phyloP scores from a whole-genome alignment of 2,797 vertebrate genomes.

The Enteromius unitaeniatus region DNA sequence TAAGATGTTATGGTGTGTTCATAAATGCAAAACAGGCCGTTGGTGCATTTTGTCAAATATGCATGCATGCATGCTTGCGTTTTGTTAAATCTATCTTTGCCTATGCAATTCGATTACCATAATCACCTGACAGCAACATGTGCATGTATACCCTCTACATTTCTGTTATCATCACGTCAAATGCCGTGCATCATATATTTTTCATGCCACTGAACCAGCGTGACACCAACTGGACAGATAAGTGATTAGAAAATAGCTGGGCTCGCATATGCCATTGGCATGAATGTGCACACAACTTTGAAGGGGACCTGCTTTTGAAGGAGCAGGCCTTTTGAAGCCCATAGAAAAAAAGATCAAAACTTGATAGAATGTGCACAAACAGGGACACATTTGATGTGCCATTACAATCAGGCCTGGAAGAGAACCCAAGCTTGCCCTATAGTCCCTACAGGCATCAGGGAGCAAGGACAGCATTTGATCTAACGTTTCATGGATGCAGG shows the following conservation, averaged over 20 bases:
- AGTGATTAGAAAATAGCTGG: constrained; percentile 34
- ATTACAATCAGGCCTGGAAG: constrained; percentile 56
- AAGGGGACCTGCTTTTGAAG: constrained; percentile 64
- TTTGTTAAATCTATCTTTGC: constrained; percentile 3
- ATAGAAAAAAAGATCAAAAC: constrained; percentile 58
- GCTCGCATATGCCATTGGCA: constrained; percentile 25
- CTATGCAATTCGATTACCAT: not conserved
- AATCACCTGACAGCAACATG: not conserved
- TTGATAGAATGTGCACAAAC: constrained; percentile 57
- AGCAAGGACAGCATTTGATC: constrained; percentile 36
- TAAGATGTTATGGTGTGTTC: not conserved
- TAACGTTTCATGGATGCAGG: constrained; percentile 27
- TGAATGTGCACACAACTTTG: constrained; percentile 59
- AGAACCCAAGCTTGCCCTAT: constrained; percentile 32
- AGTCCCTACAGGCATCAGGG: constrained; percentile 22
- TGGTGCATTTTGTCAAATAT: not conserved
- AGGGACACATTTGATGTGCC: constrained; percentile 60
- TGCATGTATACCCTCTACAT: not conserved
- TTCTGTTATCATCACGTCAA: constrained; percentile 6
- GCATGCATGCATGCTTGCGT: not conserved
- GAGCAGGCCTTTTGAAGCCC: constrained; percentile 62
- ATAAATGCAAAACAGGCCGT: not conserved
- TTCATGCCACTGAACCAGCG: constrained; percentile 6
- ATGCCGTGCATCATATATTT: not conserved
- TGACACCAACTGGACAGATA: not conserved